These are phyloP conservation scores for Paragorgia papillata DNA, from an alignment of 92 coral and sea anemone genomes.

Conservation along the genomic window DNA sequence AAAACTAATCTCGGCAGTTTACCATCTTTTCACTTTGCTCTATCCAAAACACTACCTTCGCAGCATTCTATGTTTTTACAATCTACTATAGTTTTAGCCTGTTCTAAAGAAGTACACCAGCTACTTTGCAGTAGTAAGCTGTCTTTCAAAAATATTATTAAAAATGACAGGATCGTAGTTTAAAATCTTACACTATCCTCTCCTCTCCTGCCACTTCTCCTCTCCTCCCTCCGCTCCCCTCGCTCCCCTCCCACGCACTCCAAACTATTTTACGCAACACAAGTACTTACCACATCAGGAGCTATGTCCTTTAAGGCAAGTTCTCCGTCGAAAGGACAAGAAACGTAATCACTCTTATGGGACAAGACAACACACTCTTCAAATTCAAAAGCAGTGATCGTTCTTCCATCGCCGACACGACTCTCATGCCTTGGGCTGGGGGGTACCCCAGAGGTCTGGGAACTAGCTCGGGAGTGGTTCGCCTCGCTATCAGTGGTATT, in stretches of 20 bases:
- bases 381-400: constrained; percentile 89
- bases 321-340: constrained; percentile 77
- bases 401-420: constrained; percentile 44
- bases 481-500: constrained; percentile 1
- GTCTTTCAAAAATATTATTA: no score
- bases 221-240: neutral
- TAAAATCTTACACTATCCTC: no score
- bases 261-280: neutral
- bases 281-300: constrained; percentile 89
- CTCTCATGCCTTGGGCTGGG: constrained; percentile 37
- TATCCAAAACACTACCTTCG: no score
- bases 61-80: no score
- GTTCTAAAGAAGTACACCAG: no score
- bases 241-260: neutral
- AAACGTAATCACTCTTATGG: constrained; percentile 64
- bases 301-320: constrained; percentile 79
- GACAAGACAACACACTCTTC: constrained; percentile 90
- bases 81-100: no score
- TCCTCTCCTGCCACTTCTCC: neutral
- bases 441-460: constrained; percentile 42
- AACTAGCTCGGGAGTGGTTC: constrained; percentile 24
- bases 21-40: no score
- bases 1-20: no score
- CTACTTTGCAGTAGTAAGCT: no score
- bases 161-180: no score